Evolutionary conservation across 2,797 vertebrate species (phyloP).

Genomic region (Astyanax mexicanus): DNA sequence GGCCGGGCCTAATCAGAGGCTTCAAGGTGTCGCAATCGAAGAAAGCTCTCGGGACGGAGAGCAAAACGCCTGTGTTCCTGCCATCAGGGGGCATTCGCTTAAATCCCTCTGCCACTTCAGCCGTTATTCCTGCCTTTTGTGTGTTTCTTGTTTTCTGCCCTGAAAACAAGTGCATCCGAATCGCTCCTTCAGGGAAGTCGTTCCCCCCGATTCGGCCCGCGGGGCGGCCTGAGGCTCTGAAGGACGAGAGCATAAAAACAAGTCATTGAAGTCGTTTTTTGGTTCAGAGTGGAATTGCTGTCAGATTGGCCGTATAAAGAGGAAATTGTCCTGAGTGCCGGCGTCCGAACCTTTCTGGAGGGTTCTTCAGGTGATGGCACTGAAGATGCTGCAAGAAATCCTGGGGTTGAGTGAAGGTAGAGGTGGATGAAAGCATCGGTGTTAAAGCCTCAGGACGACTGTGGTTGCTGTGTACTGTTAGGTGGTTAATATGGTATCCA

Average conservation of each 20-base stretch:
- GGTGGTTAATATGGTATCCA: no score
- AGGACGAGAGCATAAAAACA: conserved; percentile 22
- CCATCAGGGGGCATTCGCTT: conserved; percentile 11
- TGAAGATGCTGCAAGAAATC: conserved; percentile 32
- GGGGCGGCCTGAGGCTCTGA: neutral
- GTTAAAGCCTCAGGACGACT: no score
- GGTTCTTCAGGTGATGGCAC: conserved; percentile 33
- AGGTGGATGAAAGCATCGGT: conserved; percentile 12
- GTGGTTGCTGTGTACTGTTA: no score
- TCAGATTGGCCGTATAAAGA: conserved; percentile 44
- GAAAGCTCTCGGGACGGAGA: conserved; percentile 72
- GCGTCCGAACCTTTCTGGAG: conserved; percentile 28
- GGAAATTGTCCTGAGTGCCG: conserved; percentile 26
- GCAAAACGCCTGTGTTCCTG: conserved; percentile 61
- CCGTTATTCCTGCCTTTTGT: conserved; percentile 1
- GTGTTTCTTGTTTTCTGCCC: conserved; percentile 21
- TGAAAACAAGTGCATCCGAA: neutral
- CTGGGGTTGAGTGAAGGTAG: conserved; percentile 19
- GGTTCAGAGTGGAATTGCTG: conserved; percentile 38
- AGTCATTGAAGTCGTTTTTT: conserved; percentile 36
- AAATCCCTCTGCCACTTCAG: neutral
- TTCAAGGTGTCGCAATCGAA: conserved; percentile 86
- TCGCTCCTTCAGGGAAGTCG: conserved; percentile 7
- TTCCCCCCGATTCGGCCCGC: neutral
- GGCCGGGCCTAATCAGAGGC: conserved; percentile 86